Evolutionary conservation across 2,888 invertebrate genomes (phyloP), one percentile per base, ranked within the genome.

Genomic region (Bimastos eiseni): DNA sequence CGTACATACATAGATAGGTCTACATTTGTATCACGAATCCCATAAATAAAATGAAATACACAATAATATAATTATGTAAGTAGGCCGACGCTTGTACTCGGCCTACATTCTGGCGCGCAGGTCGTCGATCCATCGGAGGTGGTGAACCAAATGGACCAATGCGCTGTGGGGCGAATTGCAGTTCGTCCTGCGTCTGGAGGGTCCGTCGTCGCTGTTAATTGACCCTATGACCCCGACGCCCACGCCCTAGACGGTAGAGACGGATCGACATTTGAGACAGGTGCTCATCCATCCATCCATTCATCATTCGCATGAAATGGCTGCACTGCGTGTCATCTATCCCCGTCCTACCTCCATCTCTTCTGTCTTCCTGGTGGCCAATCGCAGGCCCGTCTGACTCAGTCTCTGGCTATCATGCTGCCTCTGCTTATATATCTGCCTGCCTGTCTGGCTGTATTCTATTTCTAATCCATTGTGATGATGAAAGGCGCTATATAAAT

Each of bases 281-380:
- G n/a, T 70, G 70, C n/a, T n/a, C 70, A 70, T 30, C 17, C 70
- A 70, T 70, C 70, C 30, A 30, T 70, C n/a, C 13, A 70, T 70
- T n/a, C 49, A 70, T 70, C 70, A 70, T 70, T 70, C 70, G n/a
- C 70, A 70, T 70, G 70, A 70, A 70, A n/a, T 70, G n/a, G 30
- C 17, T 17, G 30, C 30, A 70, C 30, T 6, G n/a, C n/a, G 8
- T n/a, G 11, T 8, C 17, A 6, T n/a, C n/a, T n/a, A n/a, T n/a
- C n/a, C n/a, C n/a, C n/a, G n/a, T n/a, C n/a, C n/a, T n/a, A n/a
- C n/a, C 49, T 1, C 49, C 49, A 1, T 21, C 21, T 21, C 24
- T 19, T 49, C 49, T 49, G 15, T 24, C 49, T 21, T 19, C 21
- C 49, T 49, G 21, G 49, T 21, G 6, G 44, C 44, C 17, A 15